phyloP scores from a whole-genome alignment of 1,140 invertebrate genomes.

The Ceratosolen solmsi region DNA sequence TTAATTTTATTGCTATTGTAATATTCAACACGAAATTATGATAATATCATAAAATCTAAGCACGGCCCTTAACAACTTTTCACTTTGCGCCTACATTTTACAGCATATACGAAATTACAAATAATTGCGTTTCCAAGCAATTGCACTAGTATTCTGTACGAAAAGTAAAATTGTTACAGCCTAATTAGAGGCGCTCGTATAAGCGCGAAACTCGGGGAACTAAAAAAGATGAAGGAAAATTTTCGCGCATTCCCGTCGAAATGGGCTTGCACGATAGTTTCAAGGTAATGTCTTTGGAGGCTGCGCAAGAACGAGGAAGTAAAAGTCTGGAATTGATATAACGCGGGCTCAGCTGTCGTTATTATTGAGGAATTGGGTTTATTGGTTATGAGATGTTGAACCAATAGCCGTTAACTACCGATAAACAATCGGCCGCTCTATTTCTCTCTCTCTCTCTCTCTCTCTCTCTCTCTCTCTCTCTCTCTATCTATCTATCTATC shows the following conservation, averaged over 20 bases:
- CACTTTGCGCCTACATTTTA: constrained; percentile 16
- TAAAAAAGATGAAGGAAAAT: constrained; percentile 5
- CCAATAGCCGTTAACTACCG: constrained; percentile 15
- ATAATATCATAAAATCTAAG: constrained; percentile 22
- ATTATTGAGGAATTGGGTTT: constrained; percentile 18
- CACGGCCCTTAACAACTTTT: background rate
- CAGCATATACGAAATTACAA: constrained; percentile 27
- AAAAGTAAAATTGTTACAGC: constrained; percentile 15
- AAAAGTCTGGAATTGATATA: background rate
- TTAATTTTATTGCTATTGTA: constrained; percentile 5
- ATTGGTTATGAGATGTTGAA: constrained; percentile 17
- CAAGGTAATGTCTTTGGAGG: constrained; percentile 29
- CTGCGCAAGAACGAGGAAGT: constrained; percentile 36
- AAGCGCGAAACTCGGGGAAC: background rate
- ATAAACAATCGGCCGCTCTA: constrained; percentile 21
- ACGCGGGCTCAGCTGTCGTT: background rate
- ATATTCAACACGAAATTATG: background rate
- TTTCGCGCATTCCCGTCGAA: constrained; percentile 22
- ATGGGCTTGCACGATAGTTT: constrained; percentile 25
- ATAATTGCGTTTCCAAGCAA: constrained; percentile 34
- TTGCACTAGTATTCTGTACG: background rate
- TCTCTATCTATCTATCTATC: too few relatives aligned
- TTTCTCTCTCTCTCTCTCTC: too few relatives aligned
- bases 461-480: too few relatives aligned
- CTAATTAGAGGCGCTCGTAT: constrained; percentile 37